Conservation (phyloP, 2,797 vertebrate genomes). For the Anas georgica region DNA sequence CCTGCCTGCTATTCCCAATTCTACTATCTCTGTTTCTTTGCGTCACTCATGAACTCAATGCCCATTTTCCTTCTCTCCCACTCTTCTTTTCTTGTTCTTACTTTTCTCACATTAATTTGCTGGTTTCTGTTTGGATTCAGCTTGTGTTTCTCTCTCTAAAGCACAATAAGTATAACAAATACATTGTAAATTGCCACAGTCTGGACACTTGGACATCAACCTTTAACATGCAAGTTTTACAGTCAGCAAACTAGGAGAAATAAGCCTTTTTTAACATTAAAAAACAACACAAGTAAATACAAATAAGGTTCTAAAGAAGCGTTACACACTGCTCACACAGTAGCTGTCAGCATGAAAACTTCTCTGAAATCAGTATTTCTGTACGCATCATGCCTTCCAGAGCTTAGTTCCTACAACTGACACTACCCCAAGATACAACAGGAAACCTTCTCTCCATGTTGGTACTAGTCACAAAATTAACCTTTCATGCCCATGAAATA, state of each 20-base stretch:
- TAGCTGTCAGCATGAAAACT: neutral
- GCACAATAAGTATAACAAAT: slow-evolving; percentile 74
- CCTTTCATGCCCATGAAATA: neutral
- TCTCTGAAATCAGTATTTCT: neutral
- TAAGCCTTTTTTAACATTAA: neutral
- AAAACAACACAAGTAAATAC: neutral
- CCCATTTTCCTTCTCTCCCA: slow-evolving; percentile 85
- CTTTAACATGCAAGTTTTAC: neutral
- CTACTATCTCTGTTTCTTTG: too few relatives aligned
- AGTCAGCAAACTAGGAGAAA: neutral
- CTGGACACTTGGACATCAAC: neutral
- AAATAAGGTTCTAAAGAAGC: neutral
- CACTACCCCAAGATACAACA: neutral
- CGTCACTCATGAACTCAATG: slow-evolving; percentile 84
- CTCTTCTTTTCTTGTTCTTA: slow-evolving; percentile 82
- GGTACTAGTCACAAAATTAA: neutral
- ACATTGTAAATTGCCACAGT: neutral
- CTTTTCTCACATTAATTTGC: slow-evolving; percentile 81
- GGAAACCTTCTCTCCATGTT: neutral
- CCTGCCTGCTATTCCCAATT: slow-evolving; percentile 79
- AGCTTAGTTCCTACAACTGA: neutral
- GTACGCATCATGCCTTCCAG: accelerated
- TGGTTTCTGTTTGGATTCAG: slow-evolving; percentile 80
- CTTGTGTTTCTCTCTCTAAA: slow-evolving; percentile 83
- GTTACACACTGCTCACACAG: neutral